A percentile compares a stretch with the other conserved stretches of the same genome.
phyloP scores from a whole-genome alignment of 2,113 vertebrate genomes.

The Butorides virescens region DNA sequence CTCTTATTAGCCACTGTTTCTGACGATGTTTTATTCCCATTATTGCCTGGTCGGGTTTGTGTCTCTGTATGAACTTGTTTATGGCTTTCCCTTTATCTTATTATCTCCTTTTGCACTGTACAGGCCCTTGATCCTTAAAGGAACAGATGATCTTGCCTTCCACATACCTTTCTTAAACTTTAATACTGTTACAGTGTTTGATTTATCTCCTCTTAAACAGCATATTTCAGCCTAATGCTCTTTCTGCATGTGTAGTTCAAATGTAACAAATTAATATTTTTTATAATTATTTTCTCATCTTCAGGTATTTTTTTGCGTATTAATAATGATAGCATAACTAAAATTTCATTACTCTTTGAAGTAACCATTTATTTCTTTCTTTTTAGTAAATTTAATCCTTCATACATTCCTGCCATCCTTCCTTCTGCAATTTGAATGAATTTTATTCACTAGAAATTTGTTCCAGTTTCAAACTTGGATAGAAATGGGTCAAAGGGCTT shows the following conservation, averaged over 20 bases:
- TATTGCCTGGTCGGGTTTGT: neutral
- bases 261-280: neutral
- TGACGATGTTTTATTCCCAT: neutral
- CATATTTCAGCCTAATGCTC: neutral
- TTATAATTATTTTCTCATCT: neutral
- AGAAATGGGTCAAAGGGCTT: neutral
- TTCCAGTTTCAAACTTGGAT: neutral
- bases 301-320: neutral
- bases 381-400: neutral
- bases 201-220: neutral
- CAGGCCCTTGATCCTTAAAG: neutral
- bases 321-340: neutral
- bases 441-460: neutral
- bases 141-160: neutral
- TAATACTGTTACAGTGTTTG: neutral
- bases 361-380: neutral
- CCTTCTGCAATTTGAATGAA: neutral
- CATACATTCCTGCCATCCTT: neutral
- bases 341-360: neutral
- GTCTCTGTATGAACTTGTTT: neutral
- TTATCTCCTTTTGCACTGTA: neutral
- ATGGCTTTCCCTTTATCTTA: neutral
- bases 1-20: neutral
- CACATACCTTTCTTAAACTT: neutral
- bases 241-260: neutral